These are phyloP conservation scores for Copsychus sechellarum DNA, from an alignment of 2,113 vertebrate genomes.

Conservation along the genomic window DNA sequence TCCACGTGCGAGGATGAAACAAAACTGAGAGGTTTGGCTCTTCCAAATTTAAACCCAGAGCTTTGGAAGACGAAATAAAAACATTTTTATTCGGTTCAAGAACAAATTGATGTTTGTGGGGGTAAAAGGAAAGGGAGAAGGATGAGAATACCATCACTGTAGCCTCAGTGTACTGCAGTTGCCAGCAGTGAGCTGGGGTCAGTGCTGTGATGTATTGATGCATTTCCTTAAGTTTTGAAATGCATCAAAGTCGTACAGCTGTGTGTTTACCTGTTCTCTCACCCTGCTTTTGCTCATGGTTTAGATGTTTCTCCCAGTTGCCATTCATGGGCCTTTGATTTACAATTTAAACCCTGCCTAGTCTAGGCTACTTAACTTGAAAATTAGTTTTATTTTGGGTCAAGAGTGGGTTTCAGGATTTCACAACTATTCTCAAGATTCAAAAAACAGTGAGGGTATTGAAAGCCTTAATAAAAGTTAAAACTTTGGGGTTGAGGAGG, in stretches of 20 bases:
- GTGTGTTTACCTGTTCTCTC: background rate
- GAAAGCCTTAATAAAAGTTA: background rate
- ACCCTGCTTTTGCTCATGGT: accelerated
- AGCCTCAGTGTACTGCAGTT: background rate
- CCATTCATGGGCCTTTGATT: background rate
- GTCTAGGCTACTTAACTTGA: background rate
- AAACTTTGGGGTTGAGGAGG: background rate
- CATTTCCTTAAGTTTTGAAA: background rate
- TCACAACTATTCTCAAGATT: background rate
- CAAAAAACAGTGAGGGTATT: background rate
- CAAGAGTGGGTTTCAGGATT: background rate
- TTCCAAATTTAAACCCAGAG: background rate
- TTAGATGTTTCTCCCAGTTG: background rate
- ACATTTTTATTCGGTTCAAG: background rate
- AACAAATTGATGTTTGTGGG: background rate
- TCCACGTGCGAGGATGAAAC: background rate
- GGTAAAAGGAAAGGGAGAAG: background rate
- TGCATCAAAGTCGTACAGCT: background rate
- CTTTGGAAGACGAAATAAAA: background rate
- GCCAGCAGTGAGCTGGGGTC: accelerated
- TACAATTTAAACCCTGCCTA: background rate
- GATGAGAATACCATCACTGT: background rate
- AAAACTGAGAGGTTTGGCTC: background rate
- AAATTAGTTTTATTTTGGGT: background rate
- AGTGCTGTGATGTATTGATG: background rate